phyloP scores from a whole-genome alignment of 2,797 vertebrate species.

The Megaceryle alcyon region DNA sequence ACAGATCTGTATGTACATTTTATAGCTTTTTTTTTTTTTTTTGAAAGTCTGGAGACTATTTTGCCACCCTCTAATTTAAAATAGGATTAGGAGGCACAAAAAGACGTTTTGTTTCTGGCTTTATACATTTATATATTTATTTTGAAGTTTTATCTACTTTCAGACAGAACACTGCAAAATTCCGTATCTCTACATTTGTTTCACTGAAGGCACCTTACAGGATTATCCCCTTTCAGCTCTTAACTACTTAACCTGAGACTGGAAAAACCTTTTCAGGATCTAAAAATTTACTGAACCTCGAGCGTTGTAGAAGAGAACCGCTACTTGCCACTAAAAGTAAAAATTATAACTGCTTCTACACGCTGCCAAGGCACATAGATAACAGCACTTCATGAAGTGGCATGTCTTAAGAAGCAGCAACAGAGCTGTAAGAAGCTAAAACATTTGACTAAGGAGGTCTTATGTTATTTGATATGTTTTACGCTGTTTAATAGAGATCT shows the following conservation, averaged over 20 bases:
- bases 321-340: neutral
- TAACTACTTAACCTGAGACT: neutral
- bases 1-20: conserved; percentile 35
- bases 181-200: neutral
- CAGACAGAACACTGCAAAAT: neutral
- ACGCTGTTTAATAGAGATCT: neutral
- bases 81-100: neutral
- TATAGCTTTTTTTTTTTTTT: neutral
- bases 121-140: neutral
- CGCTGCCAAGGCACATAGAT: neutral
- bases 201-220: neutral
- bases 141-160: neutral
- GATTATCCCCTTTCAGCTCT: neutral
- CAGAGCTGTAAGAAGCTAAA: neutral
- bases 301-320: neutral
- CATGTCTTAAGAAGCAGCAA: neutral
- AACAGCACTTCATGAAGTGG: neutral
- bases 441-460: neutral
- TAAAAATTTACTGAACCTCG: neutral
- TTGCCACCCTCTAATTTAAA: conserved; percentile 3
- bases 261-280: neutral
- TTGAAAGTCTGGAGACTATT: conserved; percentile 3
- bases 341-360: neutral
- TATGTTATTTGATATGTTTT: neutral
- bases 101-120: neutral